phyloP scores from a whole-genome alignment of 2,797 vertebrate species.

The Chaetodon trifasciatus region DNA sequence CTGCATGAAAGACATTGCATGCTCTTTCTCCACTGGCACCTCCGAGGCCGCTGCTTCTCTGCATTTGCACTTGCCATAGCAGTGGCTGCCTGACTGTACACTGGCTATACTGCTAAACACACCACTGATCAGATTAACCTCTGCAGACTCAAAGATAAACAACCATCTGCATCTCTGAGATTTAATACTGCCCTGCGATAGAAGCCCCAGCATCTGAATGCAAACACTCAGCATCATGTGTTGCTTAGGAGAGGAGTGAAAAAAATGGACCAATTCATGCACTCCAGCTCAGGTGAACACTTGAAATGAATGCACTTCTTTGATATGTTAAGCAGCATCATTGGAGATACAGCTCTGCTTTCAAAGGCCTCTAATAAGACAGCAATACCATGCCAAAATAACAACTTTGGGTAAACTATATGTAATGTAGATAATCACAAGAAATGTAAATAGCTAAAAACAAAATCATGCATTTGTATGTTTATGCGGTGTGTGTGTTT shows the following conservation, averaged over 20 bases:
- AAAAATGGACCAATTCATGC: slow-evolving; percentile 54
- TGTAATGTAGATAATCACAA: slow-evolving; percentile 11
- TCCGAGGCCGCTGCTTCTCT: slow-evolving; percentile 14
- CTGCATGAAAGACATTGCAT: slow-evolving; percentile 16
- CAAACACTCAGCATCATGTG: slow-evolving; percentile 65
- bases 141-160: slow-evolving; percentile 30
- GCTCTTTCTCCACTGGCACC: slow-evolving; percentile 49
- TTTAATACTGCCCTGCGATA: slow-evolving; percentile 34
- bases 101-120: slow-evolving; percentile 30
- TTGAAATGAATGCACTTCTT: slow-evolving; percentile 83
- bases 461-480: slow-evolving; percentile 13
- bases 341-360: slow-evolving; percentile 50
- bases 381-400: slow-evolving; percentile 25
- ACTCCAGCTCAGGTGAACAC: slow-evolving; percentile 78
- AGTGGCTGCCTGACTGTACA: not conserved
- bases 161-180: slow-evolving; percentile 33
- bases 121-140: slow-evolving; percentile 39
- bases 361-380: slow-evolving; percentile 54
- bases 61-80: slow-evolving; percentile 49
- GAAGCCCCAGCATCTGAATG: slow-evolving; percentile 53
- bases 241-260: slow-evolving; percentile 75
- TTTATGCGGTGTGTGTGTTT: not conserved
- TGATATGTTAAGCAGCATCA: slow-evolving; percentile 84
- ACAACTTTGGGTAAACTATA: slow-evolving; percentile 13
- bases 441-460: not conserved